A percentile compares a stretch with the other conserved stretches of the same genome.
phyloP scores from a whole-genome alignment of 2,888 invertebrate genomes.

The Agonum fuliginosum region DNA sequence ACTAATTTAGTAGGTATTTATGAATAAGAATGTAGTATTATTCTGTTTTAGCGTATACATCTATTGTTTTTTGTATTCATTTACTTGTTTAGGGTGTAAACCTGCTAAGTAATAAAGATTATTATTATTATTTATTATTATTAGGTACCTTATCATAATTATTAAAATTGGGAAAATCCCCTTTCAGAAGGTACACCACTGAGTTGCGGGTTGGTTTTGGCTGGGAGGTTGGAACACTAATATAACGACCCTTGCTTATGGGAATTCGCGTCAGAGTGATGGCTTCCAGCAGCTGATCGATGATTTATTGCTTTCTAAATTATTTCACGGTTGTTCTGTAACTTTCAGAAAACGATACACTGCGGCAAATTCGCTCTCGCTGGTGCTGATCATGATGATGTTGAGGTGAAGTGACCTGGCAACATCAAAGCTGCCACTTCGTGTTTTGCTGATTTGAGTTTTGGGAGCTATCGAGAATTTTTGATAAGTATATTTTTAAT shows the following conservation, averaged over 20 bases:
- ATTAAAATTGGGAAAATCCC: too few relatives aligned
- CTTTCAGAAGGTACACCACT: too few relatives aligned
- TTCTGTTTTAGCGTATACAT: too few relatives aligned
- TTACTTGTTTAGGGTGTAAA: too few relatives aligned
- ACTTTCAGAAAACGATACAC: conserved; percentile 23
- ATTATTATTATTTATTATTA: too few relatives aligned
- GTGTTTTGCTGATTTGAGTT: background rate
- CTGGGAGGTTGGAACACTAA: background rate
- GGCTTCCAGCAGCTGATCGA: conserved; percentile 45
- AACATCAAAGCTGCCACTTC: conserved; percentile 5
- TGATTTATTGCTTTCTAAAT: conserved; percentile 56
- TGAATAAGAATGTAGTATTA: too few relatives aligned
- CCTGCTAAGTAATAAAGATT: too few relatives aligned
- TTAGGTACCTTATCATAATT: too few relatives aligned
- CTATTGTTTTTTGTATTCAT: too few relatives aligned
- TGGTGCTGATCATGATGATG: conserved; percentile 20
- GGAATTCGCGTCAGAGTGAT: conserved; percentile 44
- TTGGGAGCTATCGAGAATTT: background rate
- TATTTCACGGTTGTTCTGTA: conserved; percentile 47
- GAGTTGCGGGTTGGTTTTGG: too few relatives aligned
- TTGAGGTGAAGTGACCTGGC: conserved; percentile 15
- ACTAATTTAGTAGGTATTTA: too few relatives aligned
- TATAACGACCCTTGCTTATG: conserved; percentile 38
- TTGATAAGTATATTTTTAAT: conserved; percentile 13
- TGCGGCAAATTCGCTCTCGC: conserved; percentile 21